phyloP scores from a whole-genome alignment of 2,797 vertebrate genomes.

The Scleropages formosus region DNA sequence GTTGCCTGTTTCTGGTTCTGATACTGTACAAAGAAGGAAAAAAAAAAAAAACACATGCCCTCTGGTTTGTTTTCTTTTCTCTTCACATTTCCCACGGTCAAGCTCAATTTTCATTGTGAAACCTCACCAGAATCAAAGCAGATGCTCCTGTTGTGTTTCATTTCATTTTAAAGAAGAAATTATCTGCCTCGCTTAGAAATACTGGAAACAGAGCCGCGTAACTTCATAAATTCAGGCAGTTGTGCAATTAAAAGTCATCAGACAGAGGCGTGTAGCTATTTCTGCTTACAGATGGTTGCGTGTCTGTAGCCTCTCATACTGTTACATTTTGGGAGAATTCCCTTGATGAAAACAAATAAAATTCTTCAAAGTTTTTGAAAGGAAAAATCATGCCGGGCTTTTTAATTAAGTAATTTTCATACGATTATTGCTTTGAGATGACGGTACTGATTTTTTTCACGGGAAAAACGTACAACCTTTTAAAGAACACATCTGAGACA shows the following conservation, averaged over 20 bases:
- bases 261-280: not conserved
- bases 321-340: not conserved
- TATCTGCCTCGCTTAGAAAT: not conserved
- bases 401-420: not conserved
- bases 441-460: not conserved
- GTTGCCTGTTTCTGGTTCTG: not conserved
- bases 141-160: not conserved
- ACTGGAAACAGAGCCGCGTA: not conserved
- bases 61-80: not conserved
- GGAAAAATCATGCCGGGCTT: slow-evolving; percentile 12
- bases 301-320: not conserved
- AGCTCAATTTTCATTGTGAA: not conserved
- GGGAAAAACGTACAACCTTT: too few species aligned
- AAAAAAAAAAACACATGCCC: too few species aligned
- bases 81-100: not conserved
- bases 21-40: not conserved
- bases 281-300: not conserved
- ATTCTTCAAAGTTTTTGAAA: slow-evolving; percentile 28
- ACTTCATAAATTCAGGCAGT: not conserved
- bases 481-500: too few species aligned
- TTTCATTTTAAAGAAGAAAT: not conserved
- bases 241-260: not conserved
- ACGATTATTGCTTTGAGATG: not conserved
- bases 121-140: not conserved
- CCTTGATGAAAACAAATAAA: slow-evolving; percentile 21